Evolutionary conservation across 2,888 invertebrate species (phyloP).

Genomic region (Linnaemya tessellans): DNA sequence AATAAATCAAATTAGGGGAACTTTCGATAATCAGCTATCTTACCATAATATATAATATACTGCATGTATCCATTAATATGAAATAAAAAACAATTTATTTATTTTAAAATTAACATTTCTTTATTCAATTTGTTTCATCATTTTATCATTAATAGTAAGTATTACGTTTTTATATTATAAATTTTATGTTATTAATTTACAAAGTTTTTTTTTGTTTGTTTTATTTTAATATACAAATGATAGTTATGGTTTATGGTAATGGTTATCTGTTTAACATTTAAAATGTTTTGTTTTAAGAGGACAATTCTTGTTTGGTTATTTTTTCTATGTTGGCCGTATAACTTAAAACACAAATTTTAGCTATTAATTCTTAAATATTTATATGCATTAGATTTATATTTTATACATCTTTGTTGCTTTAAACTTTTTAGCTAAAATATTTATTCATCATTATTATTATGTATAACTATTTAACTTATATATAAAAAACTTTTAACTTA

Average conservation of each 20-base stretch:
- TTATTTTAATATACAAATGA: conserved; percentile 29
- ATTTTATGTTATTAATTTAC: conserved; percentile 45
- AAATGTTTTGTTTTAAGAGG: conserved; percentile 64
- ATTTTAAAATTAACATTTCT: conserved; percentile 74
- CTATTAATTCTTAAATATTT: not conserved
- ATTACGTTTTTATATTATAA: conserved; percentile 55
- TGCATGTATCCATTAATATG: not conserved
- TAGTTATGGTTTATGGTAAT: conserved; percentile 33
- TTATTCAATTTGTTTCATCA: conserved; percentile 67
- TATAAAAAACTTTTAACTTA: conserved; percentile 34
- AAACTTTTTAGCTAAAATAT: conserved; percentile 10
- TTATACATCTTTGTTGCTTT: conserved; percentile 6
- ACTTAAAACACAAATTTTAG: conserved; percentile 51
- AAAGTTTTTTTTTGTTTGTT: conserved; percentile 21
- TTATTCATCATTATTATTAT: conserved; percentile 19
- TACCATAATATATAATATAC: no score
- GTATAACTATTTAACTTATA: conserved; percentile 22
- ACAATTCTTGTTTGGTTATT: conserved; percentile 21
- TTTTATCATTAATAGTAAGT: conserved; percentile 52
- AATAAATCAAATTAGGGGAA: no score
- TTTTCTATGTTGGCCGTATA: conserved; percentile 15
- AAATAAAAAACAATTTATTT: conserved; percentile 5
- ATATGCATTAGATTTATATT: conserved; percentile 13
- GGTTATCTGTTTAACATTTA: conserved; percentile 60
- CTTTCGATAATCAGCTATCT: no score